Evolutionary conservation across 2,113 vertebrate species (phyloP), one percentile per base, ranked within the genome.

Genomic region (Taurulus bubalis): DNA sequence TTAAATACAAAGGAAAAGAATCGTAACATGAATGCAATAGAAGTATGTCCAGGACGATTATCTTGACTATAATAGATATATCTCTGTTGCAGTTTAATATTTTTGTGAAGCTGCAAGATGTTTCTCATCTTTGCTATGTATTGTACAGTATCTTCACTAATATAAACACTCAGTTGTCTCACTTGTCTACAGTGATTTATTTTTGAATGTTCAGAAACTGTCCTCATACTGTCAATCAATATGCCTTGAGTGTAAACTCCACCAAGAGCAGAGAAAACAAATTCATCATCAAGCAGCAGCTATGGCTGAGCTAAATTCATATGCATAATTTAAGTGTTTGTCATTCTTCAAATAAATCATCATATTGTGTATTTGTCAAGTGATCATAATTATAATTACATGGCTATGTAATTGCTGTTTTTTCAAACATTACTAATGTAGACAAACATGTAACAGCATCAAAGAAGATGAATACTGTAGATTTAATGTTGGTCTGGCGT

Each of bases 1-100:
- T 45, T 45, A 45, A 45, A 15, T 45, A 45, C 42, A 0, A 45
- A 15, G 42, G 42, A 45, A 45, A 45, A 45, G 1, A 45, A 42
- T 67, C 60, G 18, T 75, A 49, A 24, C 9, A 28, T 18, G 1
- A 74, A 74, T 83, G 63, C 64, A 75, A 73, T 18, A 38, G 18
- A 10, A 56, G 30, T 62, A 85, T 67, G 11, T 68, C 77, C 30
- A 26, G 2, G 14, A 62, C 47, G 6, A 51, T 75, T 1, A 69
- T 51, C 18, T 65, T 36, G 12, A 80, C 6, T 28, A 24, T 42
- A 45, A 55, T 30, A 30, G 16, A 38, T 42, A 22, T 32, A 45
- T 15, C 42, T 70, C 15, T 74, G 15, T 4, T 68, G 55, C 15
- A 47, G 15, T 36, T 66, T 8, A 38, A 47, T n/a, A 34, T 70